phyloP scores from a whole-genome alignment of 1,140 invertebrate genomes.

The Periplaneta americana region DNA sequence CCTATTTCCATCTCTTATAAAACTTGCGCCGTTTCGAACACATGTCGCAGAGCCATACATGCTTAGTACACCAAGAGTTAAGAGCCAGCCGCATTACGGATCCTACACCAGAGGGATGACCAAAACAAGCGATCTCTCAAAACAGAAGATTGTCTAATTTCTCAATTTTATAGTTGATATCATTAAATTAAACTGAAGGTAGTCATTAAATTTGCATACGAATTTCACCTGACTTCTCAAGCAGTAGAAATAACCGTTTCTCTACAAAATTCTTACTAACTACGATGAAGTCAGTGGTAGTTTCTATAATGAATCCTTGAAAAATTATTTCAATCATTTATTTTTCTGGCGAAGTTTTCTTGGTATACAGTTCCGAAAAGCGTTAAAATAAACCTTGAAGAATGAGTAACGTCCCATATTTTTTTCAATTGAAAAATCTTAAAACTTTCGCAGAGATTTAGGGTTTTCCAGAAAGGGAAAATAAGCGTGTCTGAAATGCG shows the following conservation, averaged over 20 bases:
- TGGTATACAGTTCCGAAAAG: too few species aligned
- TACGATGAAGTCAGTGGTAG: too few species aligned
- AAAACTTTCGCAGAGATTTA: too few species aligned
- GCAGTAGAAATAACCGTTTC: neutral
- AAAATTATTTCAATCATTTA: too few species aligned
- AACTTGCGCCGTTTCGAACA: neutral
- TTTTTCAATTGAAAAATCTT: too few species aligned
- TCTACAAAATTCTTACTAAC: too few species aligned
- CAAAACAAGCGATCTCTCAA: neutral
- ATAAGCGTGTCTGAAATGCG: too few species aligned
- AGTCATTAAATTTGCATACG: neutral
- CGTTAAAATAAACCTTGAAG: too few species aligned
- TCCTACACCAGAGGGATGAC: neutral
- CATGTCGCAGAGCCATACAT: neutral
- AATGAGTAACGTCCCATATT: too few species aligned
- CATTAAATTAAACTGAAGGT: neutral
- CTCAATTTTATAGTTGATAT: neutral
- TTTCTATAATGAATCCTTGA: too few species aligned
- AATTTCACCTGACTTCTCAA: neutral
- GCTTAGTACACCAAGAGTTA: neutral
- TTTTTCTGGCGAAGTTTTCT: too few species aligned
- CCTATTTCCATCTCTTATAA: neutral
- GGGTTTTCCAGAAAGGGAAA: too few species aligned
- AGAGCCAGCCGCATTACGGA: neutral
- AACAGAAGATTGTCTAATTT: neutral